Evolutionary conservation across 2,113 vertebrate species (phyloP).

Genomic region (Tor tambroides): DNA sequence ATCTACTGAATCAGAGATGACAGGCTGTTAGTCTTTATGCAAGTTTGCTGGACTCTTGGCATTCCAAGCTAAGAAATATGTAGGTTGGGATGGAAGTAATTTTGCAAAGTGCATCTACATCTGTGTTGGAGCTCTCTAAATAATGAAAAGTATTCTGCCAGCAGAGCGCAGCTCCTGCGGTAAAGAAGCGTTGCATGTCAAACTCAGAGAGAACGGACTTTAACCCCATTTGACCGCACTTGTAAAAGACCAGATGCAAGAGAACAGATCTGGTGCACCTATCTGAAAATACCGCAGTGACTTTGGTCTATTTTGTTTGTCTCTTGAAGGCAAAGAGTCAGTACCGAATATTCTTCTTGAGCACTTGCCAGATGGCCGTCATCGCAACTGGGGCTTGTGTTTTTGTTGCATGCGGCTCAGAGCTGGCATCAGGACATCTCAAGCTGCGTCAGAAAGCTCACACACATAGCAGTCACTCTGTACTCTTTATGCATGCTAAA

Average conservation of each 20-base stretch:
- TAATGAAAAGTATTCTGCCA: conserved; percentile 30
- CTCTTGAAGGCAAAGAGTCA: conserved; percentile 49
- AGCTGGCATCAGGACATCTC: conserved; percentile 41
- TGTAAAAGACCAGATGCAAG: background rate
- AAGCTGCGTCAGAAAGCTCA: conserved; percentile 38
- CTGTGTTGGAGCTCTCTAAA: conserved; percentile 21
- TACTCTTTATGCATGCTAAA: background rate
- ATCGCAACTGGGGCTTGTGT: conserved; percentile 47
- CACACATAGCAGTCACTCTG: background rate
- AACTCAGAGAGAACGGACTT: background rate
- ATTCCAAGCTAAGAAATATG: conserved; percentile 12
- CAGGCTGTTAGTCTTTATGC: conserved; percentile 7
- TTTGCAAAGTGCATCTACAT: conserved; percentile 29
- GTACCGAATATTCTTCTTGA: conserved; percentile 53
- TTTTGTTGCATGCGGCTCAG: conserved; percentile 46
- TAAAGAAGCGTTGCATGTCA: background rate
- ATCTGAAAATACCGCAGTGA: background rate
- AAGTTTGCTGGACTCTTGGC: background rate
- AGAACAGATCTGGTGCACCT: background rate
- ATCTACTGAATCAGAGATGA: conserved; percentile 34
- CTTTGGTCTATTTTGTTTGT: conserved; percentile 33
- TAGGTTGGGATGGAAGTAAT: conserved; percentile 34
- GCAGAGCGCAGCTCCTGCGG: background rate
- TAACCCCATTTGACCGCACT: background rate
- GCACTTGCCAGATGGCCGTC: conserved; percentile 52